Base-by-base conservation (phyloP, 2,888 invertebrate genomes). In the Spisula subtruncata region DNA sequence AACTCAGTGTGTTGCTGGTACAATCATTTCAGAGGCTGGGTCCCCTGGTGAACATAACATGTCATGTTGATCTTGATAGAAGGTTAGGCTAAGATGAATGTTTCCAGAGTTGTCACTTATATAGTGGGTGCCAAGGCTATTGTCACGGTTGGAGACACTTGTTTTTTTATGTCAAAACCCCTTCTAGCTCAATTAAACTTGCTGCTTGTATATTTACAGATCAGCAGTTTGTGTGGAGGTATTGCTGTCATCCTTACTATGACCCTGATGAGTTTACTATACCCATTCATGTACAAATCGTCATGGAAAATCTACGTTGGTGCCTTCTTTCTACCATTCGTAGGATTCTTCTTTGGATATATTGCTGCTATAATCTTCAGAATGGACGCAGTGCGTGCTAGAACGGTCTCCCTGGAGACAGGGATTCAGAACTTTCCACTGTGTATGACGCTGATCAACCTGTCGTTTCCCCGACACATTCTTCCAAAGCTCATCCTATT, bases 401-500 rank as follows among this genome's bases (percentile, higher is more conserved):
- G 95, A 81, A 96, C 96, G 5, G 94, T 96, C 54, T 95, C 95
- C 81, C 92, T 96, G 75, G 96, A 96, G 89, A 95, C 95, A 0
- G 95, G 96, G 16, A 94, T 95, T 46, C 96, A 96, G 82, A 96
- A 96, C 87, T 96, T 96, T 66, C 95, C 95, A 0, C 91, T 96
- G 35, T 95, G 96, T 20, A 93, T 96, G 90, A 95, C 96, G 8
- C 91, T 96, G 41, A 92, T 96, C 16, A 93, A 94, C 14, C 87
- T 96, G 41, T 94, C 95, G 5, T 96, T 95, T 86, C 94, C 95
- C 0, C 89, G 66, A 83, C 81, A 88, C 4, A 81, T 89, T 54
- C 92, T 94, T 85, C 92, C 92, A 0, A 71, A 89, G 60, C 84
- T 94, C 35, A 91, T 91, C 0, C 60, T 94, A 75, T 94, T 91